Conservation (phyloP, 2,797 vertebrate species). For the Gobio occitaniae region DNA sequence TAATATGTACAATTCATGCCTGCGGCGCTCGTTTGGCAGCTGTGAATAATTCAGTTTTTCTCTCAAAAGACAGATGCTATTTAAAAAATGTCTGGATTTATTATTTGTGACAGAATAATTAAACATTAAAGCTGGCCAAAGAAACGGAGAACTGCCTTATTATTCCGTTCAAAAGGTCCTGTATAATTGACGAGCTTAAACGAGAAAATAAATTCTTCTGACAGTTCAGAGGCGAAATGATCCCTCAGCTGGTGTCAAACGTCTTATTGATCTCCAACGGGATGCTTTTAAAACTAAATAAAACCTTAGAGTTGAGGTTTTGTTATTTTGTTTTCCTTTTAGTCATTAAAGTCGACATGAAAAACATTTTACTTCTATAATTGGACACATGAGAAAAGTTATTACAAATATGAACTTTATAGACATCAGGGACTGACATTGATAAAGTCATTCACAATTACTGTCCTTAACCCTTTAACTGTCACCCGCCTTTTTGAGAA, state of each 20-base stretch:
- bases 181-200: conserved; percentile 29
- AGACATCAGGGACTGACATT: not conserved
- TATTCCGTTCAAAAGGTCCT: conserved; percentile 9
- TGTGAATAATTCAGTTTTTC: conserved; percentile 45
- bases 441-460: not conserved
- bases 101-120: conserved; percentile 80
- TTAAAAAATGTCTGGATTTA: conserved; percentile 31
- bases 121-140: conserved; percentile 70
- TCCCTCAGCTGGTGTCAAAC: not conserved
- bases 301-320: not conserved
- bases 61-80: conserved; percentile 46
- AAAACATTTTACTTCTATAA: not conserved
- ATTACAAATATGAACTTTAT: not conserved
- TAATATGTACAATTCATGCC: conserved; percentile 26
- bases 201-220: conserved; percentile 5
- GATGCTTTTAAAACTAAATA: not conserved
- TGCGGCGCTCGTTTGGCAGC: conserved; percentile 37
- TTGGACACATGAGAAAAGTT: not conserved
- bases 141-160: conserved; percentile 4
- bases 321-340: not conserved
- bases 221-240: conserved; percentile 4
- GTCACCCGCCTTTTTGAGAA: too few relatives aligned
- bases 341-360: not conserved
- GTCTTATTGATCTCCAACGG: not conserved
- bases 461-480: too few relatives aligned